Evolutionary conservation across 2,888 invertebrate genomes (phyloP), one percentile per base, ranked within the genome.

Genomic region (Chrysina gloriosa): DNA sequence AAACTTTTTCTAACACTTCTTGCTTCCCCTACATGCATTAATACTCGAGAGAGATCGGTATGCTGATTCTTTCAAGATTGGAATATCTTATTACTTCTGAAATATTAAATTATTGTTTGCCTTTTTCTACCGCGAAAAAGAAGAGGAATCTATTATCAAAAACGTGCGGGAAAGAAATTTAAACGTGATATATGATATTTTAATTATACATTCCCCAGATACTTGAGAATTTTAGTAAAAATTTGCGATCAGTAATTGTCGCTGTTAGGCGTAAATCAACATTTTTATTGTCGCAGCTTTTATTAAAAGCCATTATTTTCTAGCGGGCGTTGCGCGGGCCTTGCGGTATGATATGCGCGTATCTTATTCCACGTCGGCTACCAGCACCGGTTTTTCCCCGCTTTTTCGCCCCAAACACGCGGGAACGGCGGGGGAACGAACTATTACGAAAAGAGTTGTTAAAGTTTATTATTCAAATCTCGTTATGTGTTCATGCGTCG

Each of bases 291-390:
- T 81, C 81, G 76, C 70, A 77, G 81, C 82, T 83, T 83, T 83
- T 83, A 83, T 83, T 83, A 83, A 83, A 82, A 83, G 81, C 82
- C 82, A 83, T 83, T 83, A 82, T 82, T 82, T 82, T 81, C 72
- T 70, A 73, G 76, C 74, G 27, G 29, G 73, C 74, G 70, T 73
- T 75, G 75, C 74, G 77, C 76, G 76, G 77, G 74, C 72, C 75
- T 72, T 71, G 74, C 76, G 77, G 78, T 76, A 76, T 75, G 76
- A 78, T 79, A 74, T 78, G 77, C 74, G 75, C 76, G 73, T 75
- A 72, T 75, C 66, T 64, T 64, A 50, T 36, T 27, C 50, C 63
- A 27, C 29, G 31, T 6, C 52, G 27, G 7, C 29, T 52, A 14
- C 29, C 29, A 29, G 16, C 27, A 16, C 52, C 52, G 52, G 52